phyloP scores from a whole-genome alignment of 1,140 invertebrate species.

The Chrysoperla carnea region DNA sequence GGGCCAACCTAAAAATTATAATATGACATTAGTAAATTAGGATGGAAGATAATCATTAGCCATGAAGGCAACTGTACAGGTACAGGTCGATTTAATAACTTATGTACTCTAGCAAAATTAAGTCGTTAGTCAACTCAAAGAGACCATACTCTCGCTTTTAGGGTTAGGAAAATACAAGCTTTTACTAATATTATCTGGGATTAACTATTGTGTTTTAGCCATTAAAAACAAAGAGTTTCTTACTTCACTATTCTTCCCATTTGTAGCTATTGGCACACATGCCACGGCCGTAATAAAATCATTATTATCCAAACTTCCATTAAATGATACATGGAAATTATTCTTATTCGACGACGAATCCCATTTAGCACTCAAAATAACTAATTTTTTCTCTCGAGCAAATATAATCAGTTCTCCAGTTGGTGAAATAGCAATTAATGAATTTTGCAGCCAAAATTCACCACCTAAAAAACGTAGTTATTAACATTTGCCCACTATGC shows the following conservation, averaged over 20 bases:
- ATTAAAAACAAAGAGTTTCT: background rate
- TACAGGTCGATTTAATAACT: no score
- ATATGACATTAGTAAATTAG: no score
- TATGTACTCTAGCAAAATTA: no score
- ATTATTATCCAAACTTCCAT: constrained; percentile 32
- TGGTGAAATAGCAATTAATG: constrained; percentile 51
- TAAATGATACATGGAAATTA: constrained; percentile 29
- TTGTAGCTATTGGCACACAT: constrained; percentile 28
- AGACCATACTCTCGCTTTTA: no score
- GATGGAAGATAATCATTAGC: no score
- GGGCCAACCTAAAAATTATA: constrained; percentile 38
- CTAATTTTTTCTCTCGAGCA: constrained; percentile 41
- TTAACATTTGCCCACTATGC: constrained; percentile 5
- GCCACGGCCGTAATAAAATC: constrained; percentile 26
- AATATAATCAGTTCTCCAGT: constrained; percentile 52
- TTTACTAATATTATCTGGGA: no score
- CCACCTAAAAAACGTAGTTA: constrained; percentile 23
- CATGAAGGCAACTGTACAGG: no score
- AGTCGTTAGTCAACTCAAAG: no score
- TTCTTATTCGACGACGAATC: constrained; percentile 24
- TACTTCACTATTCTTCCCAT: constrained; percentile 18
- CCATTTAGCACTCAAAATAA: constrained; percentile 47
- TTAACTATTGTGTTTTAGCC: no score
- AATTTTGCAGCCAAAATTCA: constrained; percentile 51
- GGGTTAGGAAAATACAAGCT: no score